Percentiles rank a stretch among this genome's conserved stretches.
Evolutionary conservation across 2,888 invertebrate genomes (phyloP).

Genomic region (Hyalella azteca): DNA sequence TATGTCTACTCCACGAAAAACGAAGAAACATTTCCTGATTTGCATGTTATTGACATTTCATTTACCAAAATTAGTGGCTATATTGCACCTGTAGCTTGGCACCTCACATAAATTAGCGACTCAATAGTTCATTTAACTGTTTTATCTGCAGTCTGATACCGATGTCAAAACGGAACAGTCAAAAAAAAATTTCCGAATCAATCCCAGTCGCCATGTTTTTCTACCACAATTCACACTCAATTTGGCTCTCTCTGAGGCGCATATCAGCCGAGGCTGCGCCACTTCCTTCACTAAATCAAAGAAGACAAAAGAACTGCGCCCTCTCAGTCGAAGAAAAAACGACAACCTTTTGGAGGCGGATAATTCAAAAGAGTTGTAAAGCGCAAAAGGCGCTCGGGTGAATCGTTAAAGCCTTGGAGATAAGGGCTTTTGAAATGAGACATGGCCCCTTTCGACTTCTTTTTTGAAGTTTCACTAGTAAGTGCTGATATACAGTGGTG

Average conservation of each 20-base stretch:
- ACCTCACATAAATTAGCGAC: no score
- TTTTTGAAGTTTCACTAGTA: no score
- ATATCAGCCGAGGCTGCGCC: not conserved
- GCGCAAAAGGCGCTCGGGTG: not conserved
- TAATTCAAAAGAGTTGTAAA: not conserved
- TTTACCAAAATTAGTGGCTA: no score
- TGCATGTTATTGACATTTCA: no score
- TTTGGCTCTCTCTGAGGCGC: not conserved
- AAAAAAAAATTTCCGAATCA: not conserved
- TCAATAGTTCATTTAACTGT: no score
- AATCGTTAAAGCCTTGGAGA: not conserved
- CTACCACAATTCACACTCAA: not conserved
- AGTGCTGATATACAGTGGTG: no score
- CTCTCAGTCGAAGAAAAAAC: constrained; percentile 5
- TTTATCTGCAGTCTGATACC: no score
- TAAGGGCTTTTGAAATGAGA: constrained; percentile 1
- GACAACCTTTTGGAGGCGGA: not conserved
- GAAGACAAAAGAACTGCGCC: constrained; percentile 27
- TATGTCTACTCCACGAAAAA: no score
- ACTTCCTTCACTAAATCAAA: not conserved
- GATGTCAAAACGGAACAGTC: not conserved
- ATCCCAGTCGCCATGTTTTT: not conserved
- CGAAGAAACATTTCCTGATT: no score
- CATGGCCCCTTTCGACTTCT: no score
- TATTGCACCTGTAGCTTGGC: no score